phyloP scores from a whole-genome alignment of 2,113 vertebrate species.

The Thalassoma bifasciatum region DNA sequence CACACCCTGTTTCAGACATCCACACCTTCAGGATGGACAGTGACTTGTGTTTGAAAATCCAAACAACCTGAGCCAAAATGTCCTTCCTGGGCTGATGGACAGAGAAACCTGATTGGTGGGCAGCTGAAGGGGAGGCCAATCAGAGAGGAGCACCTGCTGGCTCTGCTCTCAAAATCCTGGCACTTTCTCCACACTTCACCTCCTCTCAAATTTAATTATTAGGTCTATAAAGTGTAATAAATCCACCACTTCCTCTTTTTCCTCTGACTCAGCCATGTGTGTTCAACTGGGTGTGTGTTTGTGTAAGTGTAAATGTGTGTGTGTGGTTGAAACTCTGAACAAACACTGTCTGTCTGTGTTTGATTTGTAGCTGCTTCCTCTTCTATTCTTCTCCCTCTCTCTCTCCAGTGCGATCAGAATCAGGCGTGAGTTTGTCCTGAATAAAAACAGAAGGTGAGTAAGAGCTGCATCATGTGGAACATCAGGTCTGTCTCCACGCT shows the following conservation, averaged over 20 bases:
- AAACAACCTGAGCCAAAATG: too few species aligned
- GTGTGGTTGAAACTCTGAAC: not conserved
- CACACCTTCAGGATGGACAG: slow-evolving; percentile 8
- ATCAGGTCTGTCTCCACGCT: not conserved
- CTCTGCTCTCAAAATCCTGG: too few species aligned
- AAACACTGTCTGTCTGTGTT: slow-evolving; percentile 11
- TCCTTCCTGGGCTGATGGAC: too few species aligned
- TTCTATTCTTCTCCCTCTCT: not conserved
- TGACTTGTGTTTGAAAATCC: too few species aligned
- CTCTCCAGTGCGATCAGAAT: too few species aligned
- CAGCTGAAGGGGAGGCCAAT: too few species aligned
- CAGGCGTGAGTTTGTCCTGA: not conserved
- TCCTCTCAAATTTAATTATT: too few species aligned
- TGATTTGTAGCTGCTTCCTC: slow-evolving; percentile 16
- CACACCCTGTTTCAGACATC: not conserved
- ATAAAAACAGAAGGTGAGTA: slow-evolving; percentile 14
- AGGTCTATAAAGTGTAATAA: not conserved
- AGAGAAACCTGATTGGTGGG: too few species aligned
- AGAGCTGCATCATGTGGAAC: not conserved
- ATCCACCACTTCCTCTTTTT: not conserved
- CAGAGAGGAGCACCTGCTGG: too few species aligned
- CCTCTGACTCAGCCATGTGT: not conserved
- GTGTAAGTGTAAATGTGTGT: not conserved
- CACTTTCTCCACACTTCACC: too few species aligned
- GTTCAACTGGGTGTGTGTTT: not conserved